Evolutionary conservation across 2,797 vertebrate genomes (phyloP).

Genomic region (Scolopax rusticola): DNA sequence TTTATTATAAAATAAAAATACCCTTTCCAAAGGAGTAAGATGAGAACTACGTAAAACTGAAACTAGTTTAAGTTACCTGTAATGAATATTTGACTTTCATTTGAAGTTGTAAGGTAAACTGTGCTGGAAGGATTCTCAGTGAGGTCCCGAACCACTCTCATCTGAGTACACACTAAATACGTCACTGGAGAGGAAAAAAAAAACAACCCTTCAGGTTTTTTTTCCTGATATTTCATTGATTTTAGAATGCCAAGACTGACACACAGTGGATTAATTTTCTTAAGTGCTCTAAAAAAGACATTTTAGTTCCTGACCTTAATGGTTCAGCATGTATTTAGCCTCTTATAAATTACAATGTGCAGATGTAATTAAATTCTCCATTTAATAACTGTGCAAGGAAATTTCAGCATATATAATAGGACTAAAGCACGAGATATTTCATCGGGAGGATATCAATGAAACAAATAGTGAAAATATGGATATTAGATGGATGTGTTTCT

Average conservation of each 20-base stretch:
- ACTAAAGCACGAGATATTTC: not conserved
- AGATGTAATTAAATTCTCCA: not conserved
- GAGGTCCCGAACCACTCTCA: constrained; percentile 86
- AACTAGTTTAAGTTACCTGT: constrained; percentile 79
- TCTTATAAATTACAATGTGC: not conserved
- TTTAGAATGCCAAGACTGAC: not conserved
- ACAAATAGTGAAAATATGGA: not conserved
- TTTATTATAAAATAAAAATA: not conserved
- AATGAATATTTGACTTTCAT: constrained; percentile 89
- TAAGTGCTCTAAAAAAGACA: not conserved
- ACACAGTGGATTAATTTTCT: not conserved
- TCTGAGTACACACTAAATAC: constrained; percentile 92
- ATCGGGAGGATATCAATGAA: not conserved
- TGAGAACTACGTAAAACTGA: not conserved
- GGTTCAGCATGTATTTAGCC: not conserved
- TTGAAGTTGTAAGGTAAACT: constrained; percentile 91
- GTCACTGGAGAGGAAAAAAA: constrained; percentile 69
- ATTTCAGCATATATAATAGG: not conserved
- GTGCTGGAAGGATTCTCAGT: constrained; percentile 65
- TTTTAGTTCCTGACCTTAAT: not conserved
- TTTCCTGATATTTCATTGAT: not conserved
- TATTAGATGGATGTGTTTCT: not conserved
- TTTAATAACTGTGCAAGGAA: not conserved
- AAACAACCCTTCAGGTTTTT: not conserved
- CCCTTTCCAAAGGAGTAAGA: not conserved